phyloP scores from a whole-genome alignment of 1,140 invertebrate genomes.

The Himalopsyche phryganea region DNA sequence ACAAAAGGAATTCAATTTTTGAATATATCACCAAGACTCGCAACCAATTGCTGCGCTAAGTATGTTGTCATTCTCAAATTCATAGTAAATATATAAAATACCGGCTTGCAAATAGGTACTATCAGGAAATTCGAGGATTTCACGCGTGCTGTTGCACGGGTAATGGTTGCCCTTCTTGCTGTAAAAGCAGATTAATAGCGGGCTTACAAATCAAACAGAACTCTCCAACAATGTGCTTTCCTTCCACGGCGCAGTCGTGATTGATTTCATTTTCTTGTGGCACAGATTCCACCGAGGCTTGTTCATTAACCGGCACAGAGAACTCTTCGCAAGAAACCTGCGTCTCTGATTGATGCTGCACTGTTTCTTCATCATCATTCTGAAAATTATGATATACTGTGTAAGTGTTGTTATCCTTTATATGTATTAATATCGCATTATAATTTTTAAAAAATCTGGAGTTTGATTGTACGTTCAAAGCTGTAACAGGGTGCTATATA shows the following conservation, averaged over 20 bases:
- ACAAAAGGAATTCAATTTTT: too few relatives aligned
- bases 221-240: conserved; percentile 28
- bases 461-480: too few relatives aligned
- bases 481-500: too few relatives aligned
- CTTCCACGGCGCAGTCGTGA: conserved; percentile 23
- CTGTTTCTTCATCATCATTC: conserved; percentile 29
- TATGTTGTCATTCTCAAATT: background rate
- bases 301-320: background rate
- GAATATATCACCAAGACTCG: too few relatives aligned
- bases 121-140: background rate
- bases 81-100: background rate
- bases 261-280: background rate
- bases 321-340: background rate
- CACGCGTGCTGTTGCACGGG: conserved; percentile 29
- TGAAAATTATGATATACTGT: conserved; percentile 23
- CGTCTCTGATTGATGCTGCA: conserved; percentile 1
- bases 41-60: background rate
- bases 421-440: too few relatives aligned
- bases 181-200: conserved; percentile 9
- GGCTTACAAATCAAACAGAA: conserved; percentile 25
- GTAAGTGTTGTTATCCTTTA: too few relatives aligned
- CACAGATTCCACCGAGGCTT: conserved; percentile 2
- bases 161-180: conserved; percentile 23
- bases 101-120: too few relatives aligned
- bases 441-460: too few relatives aligned